These are phyloP conservation scores for Papilio helenus DNA, from an alignment of 1,140 invertebrate genomes.

Conservation along the genomic window DNA sequence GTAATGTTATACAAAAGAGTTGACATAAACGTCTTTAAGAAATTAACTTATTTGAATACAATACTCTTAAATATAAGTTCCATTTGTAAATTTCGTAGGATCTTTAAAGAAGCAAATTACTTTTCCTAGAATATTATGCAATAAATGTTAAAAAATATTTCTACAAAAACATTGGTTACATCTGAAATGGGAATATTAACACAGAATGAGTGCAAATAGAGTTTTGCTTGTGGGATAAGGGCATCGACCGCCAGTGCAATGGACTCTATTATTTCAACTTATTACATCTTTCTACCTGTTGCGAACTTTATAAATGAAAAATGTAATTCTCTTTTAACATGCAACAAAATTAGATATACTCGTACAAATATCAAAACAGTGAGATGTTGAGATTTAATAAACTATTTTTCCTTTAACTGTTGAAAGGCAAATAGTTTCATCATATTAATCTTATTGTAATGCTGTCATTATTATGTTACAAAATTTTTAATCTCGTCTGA, in stretches of 20 bases:
- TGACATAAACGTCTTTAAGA: not conserved
- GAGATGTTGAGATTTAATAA: no score
- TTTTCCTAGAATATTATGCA: not conserved
- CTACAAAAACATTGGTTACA: not conserved
- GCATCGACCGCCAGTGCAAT: conserved; percentile 12
- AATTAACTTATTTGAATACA: not conserved
- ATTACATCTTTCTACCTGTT: not conserved
- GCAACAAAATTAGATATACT: no score
- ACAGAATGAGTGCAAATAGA: not conserved
- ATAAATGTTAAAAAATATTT: not conserved
- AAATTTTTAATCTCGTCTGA: no score
- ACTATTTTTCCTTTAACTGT: no score
- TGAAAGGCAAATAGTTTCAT: no score
- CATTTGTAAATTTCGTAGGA: not conserved
- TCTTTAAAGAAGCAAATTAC: not conserved
- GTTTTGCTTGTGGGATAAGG: conserved; percentile 2
- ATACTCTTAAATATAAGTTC: not conserved
- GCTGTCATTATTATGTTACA: no score
- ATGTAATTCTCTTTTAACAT: not conserved
- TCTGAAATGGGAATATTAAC: not conserved
- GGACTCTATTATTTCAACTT: conserved; percentile 11
- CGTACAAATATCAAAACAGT: no score
- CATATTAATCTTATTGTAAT: no score
- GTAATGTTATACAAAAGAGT: not conserved
- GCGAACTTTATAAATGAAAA: not conserved